These are phyloP conservation scores for Poecilobothrus nobilitatus DNA, from an alignment of 2,888 invertebrate genomes.

Conservation along the genomic window DNA sequence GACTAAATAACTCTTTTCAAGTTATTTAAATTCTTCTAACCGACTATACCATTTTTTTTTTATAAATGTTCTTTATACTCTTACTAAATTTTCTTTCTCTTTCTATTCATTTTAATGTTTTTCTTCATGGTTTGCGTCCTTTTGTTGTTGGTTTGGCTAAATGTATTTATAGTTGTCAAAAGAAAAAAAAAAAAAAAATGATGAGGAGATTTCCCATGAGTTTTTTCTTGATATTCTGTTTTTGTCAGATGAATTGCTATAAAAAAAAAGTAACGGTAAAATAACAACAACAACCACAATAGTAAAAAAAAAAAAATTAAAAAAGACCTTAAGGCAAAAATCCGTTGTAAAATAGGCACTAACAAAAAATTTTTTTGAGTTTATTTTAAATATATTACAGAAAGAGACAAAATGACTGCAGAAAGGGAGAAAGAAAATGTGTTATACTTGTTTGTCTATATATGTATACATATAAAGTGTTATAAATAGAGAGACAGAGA, in stretches of 20 bases:
- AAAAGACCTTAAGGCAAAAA: background rate
- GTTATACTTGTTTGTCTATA: too few species aligned
- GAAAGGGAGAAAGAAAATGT: too few species aligned
- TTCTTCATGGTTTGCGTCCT: too few species aligned
- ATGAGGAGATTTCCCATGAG: background rate
- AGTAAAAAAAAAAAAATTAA: background rate
- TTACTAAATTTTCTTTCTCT: too few species aligned
- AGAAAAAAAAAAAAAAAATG: background rate
- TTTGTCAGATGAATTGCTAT: background rate
- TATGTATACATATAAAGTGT: background rate
- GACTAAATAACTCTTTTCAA: background rate
- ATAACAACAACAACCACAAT: background rate
- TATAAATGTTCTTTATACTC: background rate
- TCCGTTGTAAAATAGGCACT: background rate
- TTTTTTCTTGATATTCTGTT: background rate
- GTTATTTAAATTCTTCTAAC: background rate
- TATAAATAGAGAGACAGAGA: background rate
- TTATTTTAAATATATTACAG: too few species aligned
- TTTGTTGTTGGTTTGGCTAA: too few species aligned
- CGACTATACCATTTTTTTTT: background rate
- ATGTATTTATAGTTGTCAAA: too few species aligned
- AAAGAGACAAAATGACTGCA: too few species aligned
- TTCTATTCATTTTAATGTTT: too few species aligned
- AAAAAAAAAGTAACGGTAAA: too few species aligned
- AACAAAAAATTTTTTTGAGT: background rate